Percentiles rank a stretch among this genome's conserved stretches.
These are phyloP conservation scores for Drosophila greeni DNA, from an alignment of 2,888 invertebrate genomes.

Conservation along the genomic window DNA sequence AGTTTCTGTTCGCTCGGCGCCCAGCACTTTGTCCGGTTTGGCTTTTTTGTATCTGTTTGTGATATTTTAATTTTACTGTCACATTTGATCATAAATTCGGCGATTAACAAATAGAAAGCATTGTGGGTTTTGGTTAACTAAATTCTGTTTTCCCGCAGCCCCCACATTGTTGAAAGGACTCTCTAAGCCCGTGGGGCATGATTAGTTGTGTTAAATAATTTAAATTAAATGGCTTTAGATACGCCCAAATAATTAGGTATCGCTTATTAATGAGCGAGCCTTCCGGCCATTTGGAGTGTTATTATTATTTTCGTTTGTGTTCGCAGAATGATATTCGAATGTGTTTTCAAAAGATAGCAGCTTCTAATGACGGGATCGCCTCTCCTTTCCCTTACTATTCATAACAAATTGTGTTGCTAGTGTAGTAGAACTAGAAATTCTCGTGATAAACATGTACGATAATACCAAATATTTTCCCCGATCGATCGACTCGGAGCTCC, in stretches of 20 bases:
- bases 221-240: conserved; percentile 5
- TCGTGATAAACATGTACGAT: conserved; percentile 16
- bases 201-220: conserved; percentile 13
- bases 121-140: conserved; percentile 17
- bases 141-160: conserved; percentile 1
- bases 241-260: conserved; percentile 7
- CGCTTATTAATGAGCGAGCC: background rate
- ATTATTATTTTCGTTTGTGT: background rate
- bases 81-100: conserved; percentile 76
- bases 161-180: conserved; percentile 13
- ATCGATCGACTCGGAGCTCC: conserved; percentile 18
- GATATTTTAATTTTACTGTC: conserved; percentile 77
- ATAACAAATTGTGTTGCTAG: background rate
- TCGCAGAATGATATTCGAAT: background rate
- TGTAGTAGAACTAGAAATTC: background rate
- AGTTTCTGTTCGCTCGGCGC: conserved; percentile 18
- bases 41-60: conserved; percentile 59
- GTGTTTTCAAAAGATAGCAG: background rate
- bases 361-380: background rate
- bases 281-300: background rate
- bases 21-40: conserved; percentile 42
- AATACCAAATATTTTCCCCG: conserved; percentile 17
- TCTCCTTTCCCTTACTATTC: background rate
- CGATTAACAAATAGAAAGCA: conserved; percentile 63
- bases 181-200: conserved; percentile 6